Base-by-base conservation (phyloP, 1,140 invertebrate genomes). In the Globodera rostochiensis region DNA sequence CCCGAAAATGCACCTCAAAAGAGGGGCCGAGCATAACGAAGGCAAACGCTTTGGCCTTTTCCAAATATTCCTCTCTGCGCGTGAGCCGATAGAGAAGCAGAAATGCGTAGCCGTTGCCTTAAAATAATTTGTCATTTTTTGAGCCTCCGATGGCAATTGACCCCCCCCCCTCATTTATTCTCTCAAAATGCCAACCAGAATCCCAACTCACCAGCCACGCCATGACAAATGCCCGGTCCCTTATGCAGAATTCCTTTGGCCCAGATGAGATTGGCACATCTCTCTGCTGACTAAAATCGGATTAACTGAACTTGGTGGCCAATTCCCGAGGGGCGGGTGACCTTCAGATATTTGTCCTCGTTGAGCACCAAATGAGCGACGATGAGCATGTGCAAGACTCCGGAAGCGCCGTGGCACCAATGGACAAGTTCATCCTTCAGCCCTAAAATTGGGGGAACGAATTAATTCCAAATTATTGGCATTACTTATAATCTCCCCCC, bases 371-470 rank as follows among this genome's bases (percentile, higher is more conserved):
- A 91, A 89, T 94, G 93, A 64, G 95, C 95, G 86, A 93, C 90
- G 79, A 92, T 90, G 85, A 94, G 94, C 77, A 95, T 91, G 87
- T 94, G 93, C 19, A 95, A 92, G 91, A 95, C 94, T 21, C 95
- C 95, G 70, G 96, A 94, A 36, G 95, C 94, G 19, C 96, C 96
- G 90, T 97, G 95, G 92, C 96, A 97, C 96, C 96, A 98, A 84
- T 97, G 69, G 69, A 45, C 46, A 11, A 45, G 25, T 71, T 71
- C 46, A 11, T 36, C 69, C 11, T 9, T 19, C 69, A 71, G 11
- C 36, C 46, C 25, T 71, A n/a, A 21, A 45, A 19, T 70, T 70
- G 25, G 36, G 69, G 9, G n/a, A 71, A 71, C 21, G 19, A 47
- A 71, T 45, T 71, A 45, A 45, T 21, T 36, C 9, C 60, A 13